Evolutionary conservation across 2,888 invertebrate genomes (phyloP), one percentile per base, ranked within the genome.

Genomic region (Heliconius sara): DNA sequence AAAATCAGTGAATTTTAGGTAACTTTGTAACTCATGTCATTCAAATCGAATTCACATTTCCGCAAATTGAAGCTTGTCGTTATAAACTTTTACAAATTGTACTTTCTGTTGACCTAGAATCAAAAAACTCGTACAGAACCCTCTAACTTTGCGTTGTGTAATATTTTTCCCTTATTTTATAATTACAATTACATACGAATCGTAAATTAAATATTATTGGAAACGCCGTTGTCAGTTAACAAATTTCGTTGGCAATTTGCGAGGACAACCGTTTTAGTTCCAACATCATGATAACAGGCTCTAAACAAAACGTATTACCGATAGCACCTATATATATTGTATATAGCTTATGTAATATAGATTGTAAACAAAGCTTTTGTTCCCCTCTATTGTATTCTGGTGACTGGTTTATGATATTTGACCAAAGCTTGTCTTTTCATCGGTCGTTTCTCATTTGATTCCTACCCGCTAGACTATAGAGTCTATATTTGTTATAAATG

Each of bases 161-260:
- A 9, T 52, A 52, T 52, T 52, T 52, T 52, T 22, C 7, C 22
- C 22, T 22, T 22, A 9, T 22, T 52, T 52, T 52, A 22, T 22
- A 52, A 22, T 60, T n/a, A 60, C 60, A 60, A 10, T 2, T n/a
- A 10, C 10, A 60, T 60, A n/a, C 60, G n/a, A n/a, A n/a, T 60
- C 3, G 25, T 78, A 75, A 80, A 78, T 65, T 78, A 79, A 78
- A 65, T 43, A 79, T 71, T 78, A 80, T 83, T 83, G 22, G 10
- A 27, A 30, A 83, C 80, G 80, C 74, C 66, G 73, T 73, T 67
- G 79, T 80, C 73, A 81, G 78, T 77, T 79, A 79, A 68, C 79
- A 81, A 80, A 83, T 82, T 83, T 83, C 78, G 81, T 80, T 81
- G 76, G 71, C 82, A 78, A 80, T 84, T 80, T 75, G 79, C 75